Conservation (phyloP, 2,113 vertebrate species). For the Theropithecus gelada region DNA sequence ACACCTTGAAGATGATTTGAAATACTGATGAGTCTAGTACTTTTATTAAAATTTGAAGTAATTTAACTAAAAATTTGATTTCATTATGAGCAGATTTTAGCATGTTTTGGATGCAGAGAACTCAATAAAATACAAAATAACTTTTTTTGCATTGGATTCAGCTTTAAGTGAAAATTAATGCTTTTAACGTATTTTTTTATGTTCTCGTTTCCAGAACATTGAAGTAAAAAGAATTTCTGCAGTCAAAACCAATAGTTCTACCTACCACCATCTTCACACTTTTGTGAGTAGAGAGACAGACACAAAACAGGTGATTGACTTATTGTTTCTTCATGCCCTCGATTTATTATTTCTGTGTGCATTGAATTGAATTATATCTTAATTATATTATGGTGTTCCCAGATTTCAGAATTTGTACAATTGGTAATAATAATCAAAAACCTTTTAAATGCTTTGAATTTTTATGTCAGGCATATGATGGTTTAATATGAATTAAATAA, state of each 20-base stretch:
- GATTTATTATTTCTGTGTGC: neutral
- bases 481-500: neutral
- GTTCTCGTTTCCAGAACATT: conserved; percentile 82
- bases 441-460: conserved; percentile 35
- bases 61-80: neutral
- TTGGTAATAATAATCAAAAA: neutral
- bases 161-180: conserved; percentile 34
- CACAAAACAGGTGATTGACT: conserved; percentile 85
- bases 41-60: conserved; percentile 7
- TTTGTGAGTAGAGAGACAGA: conserved; percentile 87
- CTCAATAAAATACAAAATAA: neutral
- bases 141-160: conserved; percentile 8
- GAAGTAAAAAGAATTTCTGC: conserved; percentile 79
- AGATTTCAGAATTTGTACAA: conserved; percentile 24
- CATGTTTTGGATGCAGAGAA: neutral
- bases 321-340: neutral
- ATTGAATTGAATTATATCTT: neutral
- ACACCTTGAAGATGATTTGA: neutral
- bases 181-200: conserved; percentile 44
- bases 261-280: conserved; percentile 88
- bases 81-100: neutral
- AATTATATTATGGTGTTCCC: neutral
- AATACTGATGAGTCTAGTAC: neutral
- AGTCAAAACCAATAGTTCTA: conserved; percentile 87
- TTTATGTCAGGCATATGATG: neutral